Evolutionary conservation across 2,113 vertebrate species (phyloP).

Genomic region (Rhombomys opimus): DNA sequence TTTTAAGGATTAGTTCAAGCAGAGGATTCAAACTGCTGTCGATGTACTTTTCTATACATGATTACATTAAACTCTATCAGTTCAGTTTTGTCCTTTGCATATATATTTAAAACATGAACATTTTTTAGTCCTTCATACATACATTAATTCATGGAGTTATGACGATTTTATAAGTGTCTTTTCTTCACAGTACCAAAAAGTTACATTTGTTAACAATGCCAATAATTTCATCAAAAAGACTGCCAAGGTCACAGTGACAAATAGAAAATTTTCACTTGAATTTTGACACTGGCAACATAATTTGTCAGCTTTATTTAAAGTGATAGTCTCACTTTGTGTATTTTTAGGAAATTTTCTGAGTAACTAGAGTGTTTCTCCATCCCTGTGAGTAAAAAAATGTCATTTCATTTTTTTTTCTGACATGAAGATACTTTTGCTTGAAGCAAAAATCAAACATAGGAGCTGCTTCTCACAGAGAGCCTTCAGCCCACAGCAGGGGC

Average conservation of each 20-base stretch:
- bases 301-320: slow-evolving; percentile 22
- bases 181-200: background rate
- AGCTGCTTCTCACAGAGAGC: background rate
- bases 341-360: slow-evolving; percentile 27
- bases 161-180: background rate
- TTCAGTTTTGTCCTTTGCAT: background rate
- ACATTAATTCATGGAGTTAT: background rate
- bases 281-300: slow-evolving; percentile 15
- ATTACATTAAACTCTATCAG: background rate
- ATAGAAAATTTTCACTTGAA: background rate
- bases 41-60: background rate
- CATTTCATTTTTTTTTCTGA: background rate
- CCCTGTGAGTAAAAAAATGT: background rate
- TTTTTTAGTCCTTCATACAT: background rate
- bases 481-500: background rate
- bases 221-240: background rate
- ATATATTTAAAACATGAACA: background rate
- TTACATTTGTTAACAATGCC: background rate
- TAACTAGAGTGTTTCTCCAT: background rate
- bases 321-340: background rate
- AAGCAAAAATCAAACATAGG: background rate
- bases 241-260: background rate
- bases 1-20: background rate
- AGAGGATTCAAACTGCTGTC: background rate
- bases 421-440: background rate